These are phyloP conservation scores for Platichthys stellatus DNA, from an alignment of 2,113 vertebrate genomes.

Conservation along the genomic window DNA sequence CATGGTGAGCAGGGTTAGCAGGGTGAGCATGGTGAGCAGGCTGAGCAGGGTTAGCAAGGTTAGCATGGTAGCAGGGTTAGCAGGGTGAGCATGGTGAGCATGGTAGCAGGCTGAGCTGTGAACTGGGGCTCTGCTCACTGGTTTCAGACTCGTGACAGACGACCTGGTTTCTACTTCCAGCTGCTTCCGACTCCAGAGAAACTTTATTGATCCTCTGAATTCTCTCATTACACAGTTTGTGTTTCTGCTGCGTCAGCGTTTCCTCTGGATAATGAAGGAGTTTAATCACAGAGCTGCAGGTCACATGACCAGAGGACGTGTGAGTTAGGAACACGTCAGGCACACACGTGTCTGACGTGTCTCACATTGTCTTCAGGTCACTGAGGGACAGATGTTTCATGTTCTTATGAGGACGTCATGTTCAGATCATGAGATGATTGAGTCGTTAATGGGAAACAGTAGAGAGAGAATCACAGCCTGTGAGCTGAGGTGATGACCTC, in stretches of 20 bases:
- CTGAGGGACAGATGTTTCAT: too few species aligned
- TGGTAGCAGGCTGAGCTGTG: background rate
- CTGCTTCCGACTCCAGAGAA: background rate
- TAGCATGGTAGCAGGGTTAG: too few species aligned
- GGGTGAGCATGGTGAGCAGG: too few species aligned
- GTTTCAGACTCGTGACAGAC: background rate
- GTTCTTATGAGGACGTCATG: too few species aligned
- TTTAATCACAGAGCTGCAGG: background rate
- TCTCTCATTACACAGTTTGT: background rate
- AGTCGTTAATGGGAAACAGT: too few species aligned
- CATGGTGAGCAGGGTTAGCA: too few species aligned
- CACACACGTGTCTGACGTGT: background rate
- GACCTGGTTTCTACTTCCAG: background rate
- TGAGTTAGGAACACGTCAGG: background rate
- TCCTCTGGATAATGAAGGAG: background rate
- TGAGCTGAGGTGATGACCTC: background rate
- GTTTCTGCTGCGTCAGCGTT: background rate
- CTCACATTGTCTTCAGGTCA: too few species aligned
- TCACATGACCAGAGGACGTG: background rate
- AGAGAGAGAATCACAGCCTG: background rate
- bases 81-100: too few species aligned
- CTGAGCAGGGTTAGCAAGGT: too few species aligned
- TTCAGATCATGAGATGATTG: background rate
- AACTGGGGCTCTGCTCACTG: too few species aligned
- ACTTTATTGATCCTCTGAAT: background rate